Conservation (phyloP, 2,113 vertebrate genomes). For the Leucopsar rothschildi region DNA sequence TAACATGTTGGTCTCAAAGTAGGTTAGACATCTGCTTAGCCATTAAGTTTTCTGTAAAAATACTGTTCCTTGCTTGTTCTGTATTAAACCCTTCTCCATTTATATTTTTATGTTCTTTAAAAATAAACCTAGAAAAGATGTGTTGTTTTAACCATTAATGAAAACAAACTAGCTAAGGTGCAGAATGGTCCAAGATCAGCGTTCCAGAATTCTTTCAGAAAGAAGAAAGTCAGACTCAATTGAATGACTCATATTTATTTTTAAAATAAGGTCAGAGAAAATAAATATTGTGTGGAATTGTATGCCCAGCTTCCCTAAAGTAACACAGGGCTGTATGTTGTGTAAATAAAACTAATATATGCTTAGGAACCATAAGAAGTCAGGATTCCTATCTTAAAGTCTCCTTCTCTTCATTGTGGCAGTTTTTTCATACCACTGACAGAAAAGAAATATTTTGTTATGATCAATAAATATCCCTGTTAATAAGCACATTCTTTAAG, state of each 20-base stretch:
- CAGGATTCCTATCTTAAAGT: neutral
- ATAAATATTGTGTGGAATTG: neutral
- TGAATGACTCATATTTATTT: neutral
- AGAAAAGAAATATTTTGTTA: neutral
- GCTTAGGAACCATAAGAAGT: neutral
- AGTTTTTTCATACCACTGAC: neutral
- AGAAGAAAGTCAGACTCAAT: neutral
- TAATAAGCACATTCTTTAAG: neutral
- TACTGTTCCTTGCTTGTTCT: neutral
- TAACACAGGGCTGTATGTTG: neutral
- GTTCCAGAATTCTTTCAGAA: neutral
- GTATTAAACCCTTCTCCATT: slow-evolving; percentile 5
- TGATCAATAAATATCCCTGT: neutral
- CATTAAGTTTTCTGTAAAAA: slow-evolving; percentile 17
- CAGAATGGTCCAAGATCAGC: neutral
- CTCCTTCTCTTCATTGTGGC: neutral
- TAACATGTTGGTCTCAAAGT: neutral
- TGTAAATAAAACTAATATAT: neutral
- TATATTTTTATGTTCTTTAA: slow-evolving; percentile 15
- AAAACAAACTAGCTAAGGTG: neutral
- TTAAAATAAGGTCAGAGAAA: neutral
- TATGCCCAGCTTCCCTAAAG: neutral
- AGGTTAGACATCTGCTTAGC: neutral
- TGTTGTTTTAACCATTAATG: slow-evolving; percentile 1
- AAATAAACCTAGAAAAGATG: neutral